These are phyloP conservation scores for chimpanzee (Pan troglodytes) DNA, from an alignment of 2,113 vertebrate species.

Conservation along the genomic window NHGRI_mPanTro3-v2.1_pri NC_072398.2:139390501-139391000, in stretches of 20 bases:
- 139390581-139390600: not conserved
- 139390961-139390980: not conserved
- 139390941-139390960: slow-evolving; percentile 2
- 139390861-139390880: not conserved
- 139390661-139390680: slow-evolving; percentile 59
- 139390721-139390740: slow-evolving; percentile 77
- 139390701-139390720: slow-evolving; percentile 30
- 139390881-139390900: not conserved
- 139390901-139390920: not conserved
- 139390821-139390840: slow-evolving; percentile 63
- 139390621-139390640: not conserved
- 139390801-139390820: slow-evolving; percentile 70
- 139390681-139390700: slow-evolving; percentile 51
- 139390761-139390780: slow-evolving; percentile 76
- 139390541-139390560: slow-evolving; percentile 43
- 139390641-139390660: slow-evolving; percentile 39
- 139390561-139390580: not conserved
- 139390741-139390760: slow-evolving; percentile 78
- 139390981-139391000: not conserved
- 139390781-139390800: slow-evolving; percentile 75
- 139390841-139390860: slow-evolving; percentile 51
- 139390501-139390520: not conserved
- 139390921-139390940: not conserved
- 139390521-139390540: slow-evolving; percentile 42
- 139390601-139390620: not conserved